These are phyloP conservation scores for Ladona fulva DNA, from an alignment of 1,140 invertebrate species.

Conservation along the genomic window DNA sequence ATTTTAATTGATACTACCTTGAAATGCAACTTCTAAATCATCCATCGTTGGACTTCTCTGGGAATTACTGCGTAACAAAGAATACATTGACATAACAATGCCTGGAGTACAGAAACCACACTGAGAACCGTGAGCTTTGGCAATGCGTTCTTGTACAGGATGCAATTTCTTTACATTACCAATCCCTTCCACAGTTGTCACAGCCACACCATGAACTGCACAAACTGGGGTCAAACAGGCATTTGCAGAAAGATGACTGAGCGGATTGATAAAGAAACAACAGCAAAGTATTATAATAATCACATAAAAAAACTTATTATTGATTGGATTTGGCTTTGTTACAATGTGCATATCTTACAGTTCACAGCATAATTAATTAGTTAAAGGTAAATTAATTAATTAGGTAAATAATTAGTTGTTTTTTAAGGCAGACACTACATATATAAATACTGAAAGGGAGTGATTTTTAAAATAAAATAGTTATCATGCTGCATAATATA, in stretches of 20 bases:
- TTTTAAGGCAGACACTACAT: no score
- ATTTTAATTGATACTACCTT: constrained; percentile 38
- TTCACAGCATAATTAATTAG: no score
- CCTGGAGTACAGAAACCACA: constrained; percentile 89
- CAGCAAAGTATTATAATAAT: no score
- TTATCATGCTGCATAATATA: no score
- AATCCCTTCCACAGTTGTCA: constrained; percentile 85
- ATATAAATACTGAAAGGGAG: no score
- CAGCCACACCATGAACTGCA: constrained; percentile 69
- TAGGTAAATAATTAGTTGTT: no score
- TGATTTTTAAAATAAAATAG: no score
- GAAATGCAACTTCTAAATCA: constrained; percentile 73
- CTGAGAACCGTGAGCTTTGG: constrained; percentile 79
- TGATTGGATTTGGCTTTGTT: no score
- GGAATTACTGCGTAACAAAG: constrained; percentile 55
- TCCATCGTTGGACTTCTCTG: constrained; percentile 42
- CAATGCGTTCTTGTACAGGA: constrained; percentile 77
- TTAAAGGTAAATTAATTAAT: no score
- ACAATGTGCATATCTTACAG: no score
- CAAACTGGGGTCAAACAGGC: constrained; percentile 79
- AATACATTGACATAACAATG: constrained; percentile 92
- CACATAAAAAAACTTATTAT: no score
- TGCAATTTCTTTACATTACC: constrained; percentile 64
- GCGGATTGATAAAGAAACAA: not conserved
- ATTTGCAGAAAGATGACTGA: constrained; percentile 80